Evolutionary conservation across 1,140 invertebrate genomes (phyloP), one percentile per base, ranked within the genome.

Genomic region (Drosophila aff.): DNA sequence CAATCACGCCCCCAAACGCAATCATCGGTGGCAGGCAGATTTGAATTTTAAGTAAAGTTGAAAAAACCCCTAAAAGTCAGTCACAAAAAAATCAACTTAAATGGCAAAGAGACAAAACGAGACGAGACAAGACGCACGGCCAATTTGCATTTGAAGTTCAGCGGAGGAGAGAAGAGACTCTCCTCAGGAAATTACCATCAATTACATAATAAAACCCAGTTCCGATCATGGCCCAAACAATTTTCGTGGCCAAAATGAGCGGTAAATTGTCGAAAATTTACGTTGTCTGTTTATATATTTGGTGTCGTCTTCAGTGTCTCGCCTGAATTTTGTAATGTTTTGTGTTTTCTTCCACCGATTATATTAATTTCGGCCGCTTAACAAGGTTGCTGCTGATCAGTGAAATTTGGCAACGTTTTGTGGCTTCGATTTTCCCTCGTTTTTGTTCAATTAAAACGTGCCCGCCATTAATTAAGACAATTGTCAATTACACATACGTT

Each of bases 191-290:
- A 79, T 78, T 79, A 78, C 76, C 75, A 78, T 79, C 76, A 79
- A 79, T 79, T 79, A 79, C 76, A 71, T 79, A 79, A 79, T 72
- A 50, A 62, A 64, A 72, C 59, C 76, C 66, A 79, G 76, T 79
- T 71, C 44, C 66, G 75, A 79, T 76, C 62, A 67, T 47, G 53
- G 72, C 62, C 62, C 46, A 69, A 68, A 61, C 64, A 63, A 69
- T 77, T 78, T 49, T 36, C 18, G 62, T 38, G 43, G 15, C 33
- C 31, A 61, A 73, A 73, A 74, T 55, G 65, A 77, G 50, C 46
- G 55, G 26, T 57, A 78, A 79, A 62, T 63, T 63, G 52, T 38
- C 50, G 57, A 31, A 76, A 76, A 76, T 77, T 50, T 76, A 60
- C 74, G 63, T 49, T 76, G 63, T 67, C 59, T 23, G 72, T 23